Conservation (phyloP, 2,797 vertebrate species). For the Myotis myotis region DNA sequence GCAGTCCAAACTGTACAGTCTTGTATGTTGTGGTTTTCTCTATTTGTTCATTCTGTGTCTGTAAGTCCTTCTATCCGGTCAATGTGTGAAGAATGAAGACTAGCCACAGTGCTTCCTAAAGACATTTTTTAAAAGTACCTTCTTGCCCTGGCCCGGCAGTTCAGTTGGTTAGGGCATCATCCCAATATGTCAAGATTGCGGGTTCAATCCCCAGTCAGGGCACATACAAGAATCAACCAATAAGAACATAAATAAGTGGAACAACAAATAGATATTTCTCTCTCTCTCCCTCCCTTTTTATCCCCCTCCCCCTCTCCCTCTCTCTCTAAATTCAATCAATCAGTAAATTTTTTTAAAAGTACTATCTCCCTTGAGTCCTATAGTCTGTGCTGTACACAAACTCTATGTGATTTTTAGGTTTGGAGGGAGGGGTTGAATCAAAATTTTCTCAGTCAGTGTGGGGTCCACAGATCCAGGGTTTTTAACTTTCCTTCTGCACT, state of each 20-base stretch:
- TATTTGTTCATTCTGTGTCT: neutral
- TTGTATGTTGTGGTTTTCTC: neutral
- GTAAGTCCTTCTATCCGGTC: neutral
- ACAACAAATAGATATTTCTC: neutral
- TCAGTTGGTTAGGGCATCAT: neutral
- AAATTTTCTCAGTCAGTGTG: neutral
- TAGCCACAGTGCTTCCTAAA: neutral
- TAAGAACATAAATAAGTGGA: neutral
- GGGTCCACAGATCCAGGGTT: neutral
- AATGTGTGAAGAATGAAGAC: neutral
- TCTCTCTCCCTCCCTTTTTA: too few relatives aligned
- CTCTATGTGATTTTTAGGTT: neutral
- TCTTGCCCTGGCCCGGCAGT: neutral
- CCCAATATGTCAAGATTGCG: neutral
- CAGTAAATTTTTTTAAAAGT: neutral
- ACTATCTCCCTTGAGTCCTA: neutral
- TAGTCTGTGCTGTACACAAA: neutral
- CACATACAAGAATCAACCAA: neutral
- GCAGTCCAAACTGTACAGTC: neutral
- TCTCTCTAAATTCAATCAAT: neutral
- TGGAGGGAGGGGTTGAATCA: neutral
- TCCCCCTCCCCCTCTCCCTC: neutral
- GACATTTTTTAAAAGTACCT: neutral
- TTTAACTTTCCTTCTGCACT: conserved; percentile 3
- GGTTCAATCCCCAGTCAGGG: neutral